A percentile compares a stretch with the other conserved stretches of the same genome.
Evolutionary conservation across 2,113 vertebrate genomes (phyloP).

Genomic region (cattle (Bos taurus)): ARS-UCD2.0 NC_037345.1:891501-892000

Average conservation of each 20-base stretch:
- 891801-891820: background rate
- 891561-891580: background rate
- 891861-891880: background rate
- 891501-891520: background rate
- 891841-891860: background rate
- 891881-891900: background rate
- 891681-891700: background rate
- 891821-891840: fast-evolving
- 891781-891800: background rate
- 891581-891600: background rate
- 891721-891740: background rate
- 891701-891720: fast-evolving
- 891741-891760: background rate
- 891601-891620: no score
- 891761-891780: background rate
- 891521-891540: background rate
- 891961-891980: background rate
- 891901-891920: background rate
- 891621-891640: background rate
- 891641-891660: background rate
- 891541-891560: background rate
- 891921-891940: fast-evolving
- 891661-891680: background rate
- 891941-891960: background rate
- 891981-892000: no score